Evolutionary conservation across 2,797 vertebrate genomes (phyloP).

Genomic region (Sebastes ruberrimus): DNA sequence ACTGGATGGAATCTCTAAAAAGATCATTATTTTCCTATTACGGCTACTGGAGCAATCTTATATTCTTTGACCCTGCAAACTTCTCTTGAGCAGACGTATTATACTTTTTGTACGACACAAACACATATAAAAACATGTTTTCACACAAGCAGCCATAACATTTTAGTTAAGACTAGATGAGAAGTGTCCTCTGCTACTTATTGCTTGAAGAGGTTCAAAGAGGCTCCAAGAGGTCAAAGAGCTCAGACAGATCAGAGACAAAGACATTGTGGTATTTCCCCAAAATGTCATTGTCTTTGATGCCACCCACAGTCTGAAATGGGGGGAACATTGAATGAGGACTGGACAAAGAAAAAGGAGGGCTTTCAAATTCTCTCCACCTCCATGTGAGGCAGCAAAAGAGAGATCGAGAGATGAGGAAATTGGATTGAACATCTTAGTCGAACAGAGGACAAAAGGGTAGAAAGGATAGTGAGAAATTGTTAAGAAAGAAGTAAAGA

Average conservation of each 20-base stretch:
- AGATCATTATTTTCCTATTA: conserved; percentile 58
- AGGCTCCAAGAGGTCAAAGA: conserved; percentile 35
- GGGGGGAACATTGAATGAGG: background rate
- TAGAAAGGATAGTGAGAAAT: conserved; percentile 12
- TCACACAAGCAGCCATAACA: background rate
- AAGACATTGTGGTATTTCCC: conserved; percentile 51
- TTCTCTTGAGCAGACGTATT: background rate
- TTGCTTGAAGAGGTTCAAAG: conserved; percentile 9
- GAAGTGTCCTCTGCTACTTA: background rate
- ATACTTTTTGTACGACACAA: background rate
- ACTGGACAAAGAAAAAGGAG: conserved; percentile 12
- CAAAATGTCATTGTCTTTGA: conserved; percentile 69
- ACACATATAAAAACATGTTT: background rate
- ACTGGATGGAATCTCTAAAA: conserved; percentile 26
- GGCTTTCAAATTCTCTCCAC: conserved; percentile 20
- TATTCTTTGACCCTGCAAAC: conserved; percentile 2
- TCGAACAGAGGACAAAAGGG: conserved; percentile 16
- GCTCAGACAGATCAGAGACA: conserved; percentile 23
- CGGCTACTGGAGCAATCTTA: background rate
- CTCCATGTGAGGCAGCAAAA: conserved; percentile 15
- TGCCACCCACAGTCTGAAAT: conserved; percentile 25
- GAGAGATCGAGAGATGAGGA: conserved; percentile 30
- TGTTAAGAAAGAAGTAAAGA: conserved; percentile 26
- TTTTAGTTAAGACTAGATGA: background rate
- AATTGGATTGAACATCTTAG: conserved; percentile 55